Conservation (phyloP, 2,797 vertebrate species). For the Lacerta viridis region DNA sequence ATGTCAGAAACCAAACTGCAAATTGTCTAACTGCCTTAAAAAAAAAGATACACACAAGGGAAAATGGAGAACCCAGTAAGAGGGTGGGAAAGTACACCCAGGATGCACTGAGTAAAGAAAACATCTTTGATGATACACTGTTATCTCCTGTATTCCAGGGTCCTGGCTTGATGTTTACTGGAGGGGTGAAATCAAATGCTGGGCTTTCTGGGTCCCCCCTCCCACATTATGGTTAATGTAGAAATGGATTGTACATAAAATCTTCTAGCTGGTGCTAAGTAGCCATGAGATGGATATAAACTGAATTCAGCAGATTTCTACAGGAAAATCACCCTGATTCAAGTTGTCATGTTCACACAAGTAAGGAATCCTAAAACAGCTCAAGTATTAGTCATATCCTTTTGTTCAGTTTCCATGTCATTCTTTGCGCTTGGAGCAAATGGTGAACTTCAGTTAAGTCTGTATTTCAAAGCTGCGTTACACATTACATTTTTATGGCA, state of each 20-base stretch:
- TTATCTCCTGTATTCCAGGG: not conserved
- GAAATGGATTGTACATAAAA: too few relatives aligned
- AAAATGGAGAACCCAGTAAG: not conserved
- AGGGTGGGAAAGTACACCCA: not conserved
- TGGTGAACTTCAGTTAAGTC: not conserved
- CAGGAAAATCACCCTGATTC: not conserved
- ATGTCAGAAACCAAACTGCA: not conserved
- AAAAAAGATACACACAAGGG: too few relatives aligned
- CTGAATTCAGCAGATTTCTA: not conserved
- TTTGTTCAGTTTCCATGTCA: conserved; percentile 9
- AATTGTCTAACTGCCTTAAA: not conserved
- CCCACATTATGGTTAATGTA: not conserved
- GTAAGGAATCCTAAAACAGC: not conserved
- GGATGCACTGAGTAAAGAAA: not conserved
- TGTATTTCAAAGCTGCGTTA: conserved; percentile 5
- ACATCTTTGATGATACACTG: not conserved
- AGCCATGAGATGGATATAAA: not conserved
- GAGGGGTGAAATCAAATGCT: not conserved
- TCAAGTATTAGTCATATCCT: not conserved
- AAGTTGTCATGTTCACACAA: not conserved
- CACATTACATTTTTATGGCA: conserved; percentile 7
- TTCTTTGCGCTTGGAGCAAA: not conserved
- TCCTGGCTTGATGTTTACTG: not conserved
- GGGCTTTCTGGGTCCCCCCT: not conserved
- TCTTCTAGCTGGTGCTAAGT: not conserved